phyloP scores from a whole-genome alignment of 2,113 vertebrate genomes.

The Benitochromis conjunctus region DNA sequence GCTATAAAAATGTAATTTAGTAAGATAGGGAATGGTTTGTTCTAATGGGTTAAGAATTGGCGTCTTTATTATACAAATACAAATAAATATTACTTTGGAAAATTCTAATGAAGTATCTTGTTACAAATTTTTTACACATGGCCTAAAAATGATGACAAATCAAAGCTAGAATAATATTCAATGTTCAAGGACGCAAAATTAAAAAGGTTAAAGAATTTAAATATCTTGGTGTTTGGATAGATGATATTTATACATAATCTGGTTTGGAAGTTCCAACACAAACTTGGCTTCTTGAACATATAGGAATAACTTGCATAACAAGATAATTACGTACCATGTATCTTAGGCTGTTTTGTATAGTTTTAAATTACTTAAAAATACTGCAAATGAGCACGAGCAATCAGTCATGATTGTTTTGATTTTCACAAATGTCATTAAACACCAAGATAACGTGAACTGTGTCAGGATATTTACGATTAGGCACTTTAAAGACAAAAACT shows the following conservation, averaged over 20 bases:
- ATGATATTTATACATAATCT: background rate
- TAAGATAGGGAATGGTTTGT: background rate
- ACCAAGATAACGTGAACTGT: background rate
- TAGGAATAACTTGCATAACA: background rate
- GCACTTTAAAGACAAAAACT: background rate
- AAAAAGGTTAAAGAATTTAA: background rate
- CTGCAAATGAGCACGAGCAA: background rate
- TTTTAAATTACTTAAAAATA: background rate
- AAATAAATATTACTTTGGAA: background rate
- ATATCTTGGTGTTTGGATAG: background rate
- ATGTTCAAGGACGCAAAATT: background rate
- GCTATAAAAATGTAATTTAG: background rate
- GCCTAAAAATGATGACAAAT: background rate
- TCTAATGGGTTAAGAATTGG: background rate
- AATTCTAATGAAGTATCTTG: background rate
- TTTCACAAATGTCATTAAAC: background rate
- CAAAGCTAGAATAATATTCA: background rate
- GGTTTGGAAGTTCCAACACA: background rate
- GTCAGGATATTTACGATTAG: accelerated
- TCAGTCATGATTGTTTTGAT: background rate
- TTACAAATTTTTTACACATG: background rate
- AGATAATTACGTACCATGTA: background rate
- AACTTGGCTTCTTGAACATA: background rate
- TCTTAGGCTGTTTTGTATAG: background rate
- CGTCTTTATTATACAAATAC: background rate